These are phyloP conservation scores for Pyrgus malvae DNA, from an alignment of 2,888 invertebrate genomes.

Conservation along the genomic window DNA sequence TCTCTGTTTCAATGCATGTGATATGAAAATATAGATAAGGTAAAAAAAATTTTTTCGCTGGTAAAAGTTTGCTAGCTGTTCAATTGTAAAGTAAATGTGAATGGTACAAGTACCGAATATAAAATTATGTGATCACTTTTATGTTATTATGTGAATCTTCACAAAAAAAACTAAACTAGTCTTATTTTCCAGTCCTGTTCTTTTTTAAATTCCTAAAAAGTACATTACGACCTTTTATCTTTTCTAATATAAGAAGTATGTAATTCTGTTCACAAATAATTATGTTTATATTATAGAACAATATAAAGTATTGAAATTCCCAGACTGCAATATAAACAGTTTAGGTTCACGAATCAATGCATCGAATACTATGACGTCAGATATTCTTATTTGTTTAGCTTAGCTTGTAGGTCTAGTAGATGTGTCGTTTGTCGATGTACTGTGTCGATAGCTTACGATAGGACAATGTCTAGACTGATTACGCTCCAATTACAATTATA, in stretches of 20 bases:
- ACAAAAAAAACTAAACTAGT: conserved; percentile 6
- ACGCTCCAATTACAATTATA: conserved; percentile 59
- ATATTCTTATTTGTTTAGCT: conserved; percentile 28
- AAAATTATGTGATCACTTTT: too few relatives aligned
- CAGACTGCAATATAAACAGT: neutral
- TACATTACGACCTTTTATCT: too few relatives aligned
- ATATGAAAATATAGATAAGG: too few relatives aligned
- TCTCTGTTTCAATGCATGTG: too few relatives aligned
- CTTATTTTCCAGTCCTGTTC: conserved; percentile 5
- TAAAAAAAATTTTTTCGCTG: too few relatives aligned
- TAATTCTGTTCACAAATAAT: too few relatives aligned
- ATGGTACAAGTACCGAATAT: too few relatives aligned
- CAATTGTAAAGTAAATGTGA: too few relatives aligned
- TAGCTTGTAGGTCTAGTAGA: conserved; percentile 44
- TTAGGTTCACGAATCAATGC: conserved; percentile 9
- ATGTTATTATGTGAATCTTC: neutral
- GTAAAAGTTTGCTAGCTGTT: too few relatives aligned
- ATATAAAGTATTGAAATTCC: too few relatives aligned
- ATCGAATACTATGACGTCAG: conserved; percentile 18
- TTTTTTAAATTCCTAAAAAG: neutral
- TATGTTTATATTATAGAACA: too few relatives aligned
- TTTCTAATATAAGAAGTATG: too few relatives aligned
- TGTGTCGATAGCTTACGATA: conserved; percentile 55
- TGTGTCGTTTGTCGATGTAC: conserved; percentile 40
- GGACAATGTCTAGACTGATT: conserved; percentile 77